Evolutionary conservation across 2,113 vertebrate genomes (phyloP).

Genomic region (Fregetta grallaria): DNA sequence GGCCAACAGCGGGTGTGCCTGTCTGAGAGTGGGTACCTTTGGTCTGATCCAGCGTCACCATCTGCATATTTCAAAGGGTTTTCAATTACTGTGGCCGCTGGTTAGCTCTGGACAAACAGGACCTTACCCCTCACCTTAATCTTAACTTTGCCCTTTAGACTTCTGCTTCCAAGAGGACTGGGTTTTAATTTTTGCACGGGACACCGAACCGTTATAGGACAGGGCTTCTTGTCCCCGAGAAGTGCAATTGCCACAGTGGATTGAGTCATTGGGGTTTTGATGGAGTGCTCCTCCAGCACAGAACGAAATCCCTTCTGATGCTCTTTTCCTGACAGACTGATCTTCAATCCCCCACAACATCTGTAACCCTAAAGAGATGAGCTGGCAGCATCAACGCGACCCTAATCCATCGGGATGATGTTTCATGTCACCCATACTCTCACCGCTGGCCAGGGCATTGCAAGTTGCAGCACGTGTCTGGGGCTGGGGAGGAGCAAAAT

Average conservation of each 20-base stretch:
- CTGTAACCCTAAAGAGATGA: background rate
- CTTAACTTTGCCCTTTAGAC: background rate
- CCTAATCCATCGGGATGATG: background rate
- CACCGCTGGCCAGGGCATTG: background rate
- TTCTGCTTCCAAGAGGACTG: background rate
- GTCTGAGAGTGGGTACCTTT: background rate
- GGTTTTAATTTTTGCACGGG: background rate
- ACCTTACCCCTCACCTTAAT: background rate
- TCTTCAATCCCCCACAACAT: background rate
- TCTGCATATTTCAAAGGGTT: background rate
- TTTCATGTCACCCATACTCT: background rate
- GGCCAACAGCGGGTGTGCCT: background rate
- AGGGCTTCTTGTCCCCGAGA: background rate
- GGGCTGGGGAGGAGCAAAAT: background rate
- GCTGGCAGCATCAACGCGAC: background rate
- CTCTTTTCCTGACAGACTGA: background rate
- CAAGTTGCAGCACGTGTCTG: rapidly evolving
- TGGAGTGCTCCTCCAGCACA: background rate
- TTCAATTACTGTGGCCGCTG: background rate
- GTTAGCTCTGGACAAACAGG: background rate
- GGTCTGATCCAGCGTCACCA: background rate
- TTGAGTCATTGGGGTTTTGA: background rate
- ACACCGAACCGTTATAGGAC: background rate
- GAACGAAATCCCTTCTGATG: background rate
- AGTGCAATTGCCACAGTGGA: background rate